These are phyloP conservation scores for Heliconius charithonia DNA, from an alignment of 2,888 invertebrate genomes.

Conservation along the genomic window DNA sequence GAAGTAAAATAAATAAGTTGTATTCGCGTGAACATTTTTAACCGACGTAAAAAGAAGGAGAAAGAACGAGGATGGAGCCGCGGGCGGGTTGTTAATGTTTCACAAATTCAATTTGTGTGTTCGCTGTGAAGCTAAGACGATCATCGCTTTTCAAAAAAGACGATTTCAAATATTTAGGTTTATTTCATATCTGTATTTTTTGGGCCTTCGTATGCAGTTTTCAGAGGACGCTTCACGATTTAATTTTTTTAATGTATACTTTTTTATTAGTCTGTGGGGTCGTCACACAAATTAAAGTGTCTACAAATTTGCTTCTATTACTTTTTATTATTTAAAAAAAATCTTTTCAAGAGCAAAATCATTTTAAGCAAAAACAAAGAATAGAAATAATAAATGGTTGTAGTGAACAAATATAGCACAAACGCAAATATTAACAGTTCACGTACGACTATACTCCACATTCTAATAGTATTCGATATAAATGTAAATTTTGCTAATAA, in stretches of 20 bases:
- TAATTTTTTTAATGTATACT: too few relatives aligned
- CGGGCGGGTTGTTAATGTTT: not conserved
- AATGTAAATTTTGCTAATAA: constrained; percentile 16
- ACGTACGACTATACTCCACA: not conserved
- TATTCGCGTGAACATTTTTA: not conserved
- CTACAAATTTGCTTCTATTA: too few relatives aligned
- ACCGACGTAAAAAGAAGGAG: not conserved
- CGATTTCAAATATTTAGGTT: too few relatives aligned
- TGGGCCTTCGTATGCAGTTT: too few relatives aligned
- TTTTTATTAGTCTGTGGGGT: too few relatives aligned
- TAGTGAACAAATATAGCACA: not conserved
- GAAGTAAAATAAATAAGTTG: too few relatives aligned
- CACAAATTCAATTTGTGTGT: not conserved
- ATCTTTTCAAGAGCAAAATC: too few relatives aligned
- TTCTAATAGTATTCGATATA: not conserved
- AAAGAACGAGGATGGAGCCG: not conserved
- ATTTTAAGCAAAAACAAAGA: not conserved
- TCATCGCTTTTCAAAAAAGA: not conserved
- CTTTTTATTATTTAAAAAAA: not conserved
- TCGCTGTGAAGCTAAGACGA: not conserved
- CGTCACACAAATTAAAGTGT: too few relatives aligned
- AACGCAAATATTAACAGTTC: not conserved
- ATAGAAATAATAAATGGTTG: not conserved
- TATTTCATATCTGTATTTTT: too few relatives aligned
- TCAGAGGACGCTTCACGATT: too few relatives aligned